phyloP scores from a whole-genome alignment of 2,888 invertebrate genomes.

The Blastobasis adustella region DNA sequence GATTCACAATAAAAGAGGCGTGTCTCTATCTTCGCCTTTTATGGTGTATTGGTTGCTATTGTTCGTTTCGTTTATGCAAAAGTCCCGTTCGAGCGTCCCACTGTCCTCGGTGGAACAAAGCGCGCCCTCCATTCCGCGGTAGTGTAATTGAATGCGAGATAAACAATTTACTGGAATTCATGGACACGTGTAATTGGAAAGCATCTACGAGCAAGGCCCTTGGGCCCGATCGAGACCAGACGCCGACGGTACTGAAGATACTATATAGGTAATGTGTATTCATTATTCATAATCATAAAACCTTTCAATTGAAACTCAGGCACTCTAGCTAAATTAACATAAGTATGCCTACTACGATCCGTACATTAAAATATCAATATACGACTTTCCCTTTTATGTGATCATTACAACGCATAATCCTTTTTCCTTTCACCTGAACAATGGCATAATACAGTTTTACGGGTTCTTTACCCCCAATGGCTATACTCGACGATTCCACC shows the following conservation, averaged over 20 bases:
- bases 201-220: not conserved
- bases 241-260: not conserved
- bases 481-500: not conserved
- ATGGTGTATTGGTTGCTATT: constrained; percentile 31
- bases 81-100: constrained; percentile 35
- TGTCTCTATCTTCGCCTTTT: constrained; percentile 26
- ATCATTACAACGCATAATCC: constrained; percentile 4
- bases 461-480: not conserved
- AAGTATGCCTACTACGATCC: not conserved
- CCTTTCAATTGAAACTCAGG: no score
- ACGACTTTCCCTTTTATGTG: constrained; percentile 6
- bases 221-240: no score
- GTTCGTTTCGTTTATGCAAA: constrained; percentile 36
- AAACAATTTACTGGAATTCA: constrained; percentile 5
- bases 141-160: constrained; percentile 3
- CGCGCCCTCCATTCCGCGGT: constrained; percentile 12
- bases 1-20: constrained; percentile 29
- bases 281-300: not conserved
- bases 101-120: constrained; percentile 18
- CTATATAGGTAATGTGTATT: not conserved
- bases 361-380: not conserved
- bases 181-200: not conserved
- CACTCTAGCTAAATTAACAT: no score
- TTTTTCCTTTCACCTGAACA: constrained; percentile 6
- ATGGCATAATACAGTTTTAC: constrained; percentile 2